These are phyloP conservation scores for Ctenodactylus gundi DNA, from an alignment of 2,113 vertebrate genomes.

Conservation along the genomic window DNA sequence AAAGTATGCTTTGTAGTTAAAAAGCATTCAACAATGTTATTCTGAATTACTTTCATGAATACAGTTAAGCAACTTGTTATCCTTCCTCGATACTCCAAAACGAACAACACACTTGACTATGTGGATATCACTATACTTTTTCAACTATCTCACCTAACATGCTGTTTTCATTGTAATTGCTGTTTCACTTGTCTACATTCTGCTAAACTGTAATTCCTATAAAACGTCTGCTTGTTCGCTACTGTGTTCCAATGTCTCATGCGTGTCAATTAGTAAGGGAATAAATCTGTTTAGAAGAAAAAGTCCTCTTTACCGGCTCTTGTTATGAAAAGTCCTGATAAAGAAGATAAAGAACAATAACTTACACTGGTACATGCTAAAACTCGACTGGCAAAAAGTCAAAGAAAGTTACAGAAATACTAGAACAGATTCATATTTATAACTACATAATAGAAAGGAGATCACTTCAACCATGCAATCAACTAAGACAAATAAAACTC, in stretches of 20 bases:
- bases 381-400: slow-evolving; percentile 19
- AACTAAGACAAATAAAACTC: slow-evolving; percentile 59
- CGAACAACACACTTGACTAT: background rate
- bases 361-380: background rate
- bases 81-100: slow-evolving; percentile 39
- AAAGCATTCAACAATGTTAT: slow-evolving; percentile 37
- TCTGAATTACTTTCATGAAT: slow-evolving; percentile 22
- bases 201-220: background rate
- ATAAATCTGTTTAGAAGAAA: slow-evolving; percentile 15
- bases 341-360: slow-evolving; percentile 21
- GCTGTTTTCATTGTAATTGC: background rate
- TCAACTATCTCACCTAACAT: background rate
- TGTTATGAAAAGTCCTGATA: slow-evolving; percentile 5
- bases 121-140: background rate
- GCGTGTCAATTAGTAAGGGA: background rate
- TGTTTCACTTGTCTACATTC: background rate
- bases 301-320: background rate
- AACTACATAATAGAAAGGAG: background rate
- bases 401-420: slow-evolving; percentile 42
- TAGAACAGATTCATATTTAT: slow-evolving; percentile 2
- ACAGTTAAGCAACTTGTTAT: slow-evolving; percentile 10
- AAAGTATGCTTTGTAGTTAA: slow-evolving; percentile 27
- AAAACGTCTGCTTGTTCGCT: background rate
- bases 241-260: background rate
- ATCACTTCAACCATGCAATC: slow-evolving; percentile 3